Evolutionary conservation across 2,113 vertebrate genomes (phyloP).

Genomic region (Trinectes maculatus): DNA sequence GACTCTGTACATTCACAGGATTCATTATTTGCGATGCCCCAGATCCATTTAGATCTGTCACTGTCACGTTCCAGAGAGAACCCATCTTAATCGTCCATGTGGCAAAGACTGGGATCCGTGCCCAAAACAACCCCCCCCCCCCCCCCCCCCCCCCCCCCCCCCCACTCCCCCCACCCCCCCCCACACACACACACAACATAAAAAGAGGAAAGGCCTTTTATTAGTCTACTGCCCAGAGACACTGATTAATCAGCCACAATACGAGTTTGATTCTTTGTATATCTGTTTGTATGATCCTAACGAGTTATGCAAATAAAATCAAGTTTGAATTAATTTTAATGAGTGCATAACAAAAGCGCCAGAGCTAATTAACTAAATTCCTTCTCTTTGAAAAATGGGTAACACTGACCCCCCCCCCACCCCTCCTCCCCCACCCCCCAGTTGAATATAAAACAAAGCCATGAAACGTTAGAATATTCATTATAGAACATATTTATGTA

Average conservation of each 20-base stretch:
- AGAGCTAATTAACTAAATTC: constrained; percentile 74
- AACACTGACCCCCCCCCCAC: constrained; percentile 61
- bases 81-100: constrained; percentile 37
- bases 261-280: constrained; percentile 54
- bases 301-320: constrained; percentile 69
- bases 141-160: not conserved
- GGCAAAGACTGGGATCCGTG: constrained; percentile 43
- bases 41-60: constrained; percentile 20
- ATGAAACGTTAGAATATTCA: constrained; percentile 69
- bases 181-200: constrained; percentile 38
- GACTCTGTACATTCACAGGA: constrained; percentile 47
- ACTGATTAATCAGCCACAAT: constrained; percentile 59
- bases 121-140: not conserved
- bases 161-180: no score
- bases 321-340: constrained; percentile 75
- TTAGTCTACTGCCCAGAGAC: constrained; percentile 47
- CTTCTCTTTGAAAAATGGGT: constrained; percentile 71
- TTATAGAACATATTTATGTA: constrained; percentile 72
- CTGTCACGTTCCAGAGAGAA: constrained; percentile 38
- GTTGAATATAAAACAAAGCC: constrained; percentile 70
- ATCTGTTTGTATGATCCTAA: constrained; percentile 58
- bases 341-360: constrained; percentile 71
- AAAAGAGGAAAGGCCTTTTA: constrained; percentile 38
- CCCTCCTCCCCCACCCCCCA: not conserved
- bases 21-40: constrained; percentile 24